phyloP scores from a whole-genome alignment of 2,113 vertebrate species.

The Tyrannus savana region DNA sequence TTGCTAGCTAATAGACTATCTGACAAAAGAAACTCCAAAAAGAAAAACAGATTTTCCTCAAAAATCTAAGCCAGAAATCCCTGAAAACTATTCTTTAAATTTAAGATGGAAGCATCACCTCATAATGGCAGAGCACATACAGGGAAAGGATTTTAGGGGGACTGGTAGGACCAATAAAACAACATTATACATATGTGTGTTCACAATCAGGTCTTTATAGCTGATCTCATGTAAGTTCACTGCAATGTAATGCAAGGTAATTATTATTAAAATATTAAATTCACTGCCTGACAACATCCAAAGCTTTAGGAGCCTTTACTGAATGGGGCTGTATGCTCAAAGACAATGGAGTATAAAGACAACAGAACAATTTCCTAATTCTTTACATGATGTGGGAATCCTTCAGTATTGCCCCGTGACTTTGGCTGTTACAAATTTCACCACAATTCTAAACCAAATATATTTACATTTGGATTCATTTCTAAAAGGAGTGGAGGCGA shows the following conservation, averaged over 20 bases:
- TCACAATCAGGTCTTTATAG: background rate
- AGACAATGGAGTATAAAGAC: background rate
- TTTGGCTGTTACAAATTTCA: background rate
- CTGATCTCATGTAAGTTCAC: background rate
- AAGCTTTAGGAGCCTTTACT: background rate
- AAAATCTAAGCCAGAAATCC: background rate
- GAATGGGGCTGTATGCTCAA: background rate
- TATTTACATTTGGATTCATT: background rate
- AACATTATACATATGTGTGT: accelerated
- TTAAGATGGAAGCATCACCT: background rate
- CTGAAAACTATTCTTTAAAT: background rate
- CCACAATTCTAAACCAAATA: background rate
- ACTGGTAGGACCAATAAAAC: background rate
- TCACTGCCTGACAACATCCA: background rate
- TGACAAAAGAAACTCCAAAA: too few relatives aligned
- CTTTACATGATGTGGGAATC: background rate
- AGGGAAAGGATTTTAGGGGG: background rate
- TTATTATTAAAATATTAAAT: background rate
- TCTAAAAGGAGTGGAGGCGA: background rate
- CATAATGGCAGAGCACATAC: background rate
- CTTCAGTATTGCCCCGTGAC: background rate
- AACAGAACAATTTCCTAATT: background rate
- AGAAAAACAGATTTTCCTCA: background rate
- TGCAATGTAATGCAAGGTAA: background rate
- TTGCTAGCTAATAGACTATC: background rate